These are phyloP conservation scores for Epistrophella euchroma DNA, from an alignment of 2,888 invertebrate species.

Conservation along the genomic window DNA sequence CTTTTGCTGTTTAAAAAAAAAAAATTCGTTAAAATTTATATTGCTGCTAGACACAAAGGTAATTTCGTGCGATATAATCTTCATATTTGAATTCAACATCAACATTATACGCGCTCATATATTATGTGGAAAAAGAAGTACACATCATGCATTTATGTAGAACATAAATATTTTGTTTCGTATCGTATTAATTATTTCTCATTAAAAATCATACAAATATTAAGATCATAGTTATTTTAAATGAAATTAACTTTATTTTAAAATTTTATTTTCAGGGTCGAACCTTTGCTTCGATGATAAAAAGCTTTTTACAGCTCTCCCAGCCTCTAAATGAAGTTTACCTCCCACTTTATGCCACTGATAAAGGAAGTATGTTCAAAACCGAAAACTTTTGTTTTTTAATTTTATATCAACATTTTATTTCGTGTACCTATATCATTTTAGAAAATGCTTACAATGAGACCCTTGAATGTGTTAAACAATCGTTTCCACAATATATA, in stretches of 20 bases:
- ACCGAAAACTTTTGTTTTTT: neutral
- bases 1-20: too few species aligned
- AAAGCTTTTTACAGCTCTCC: conserved; percentile 87
- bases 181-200: too few species aligned
- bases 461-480: conserved; percentile 88
- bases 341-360: conserved; percentile 89
- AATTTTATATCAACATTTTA: neutral
- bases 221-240: too few species aligned
- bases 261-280: conserved; percentile 88
- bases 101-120: too few species aligned
- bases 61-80: too few species aligned
- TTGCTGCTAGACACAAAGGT: too few species aligned
- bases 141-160: too few species aligned
- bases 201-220: too few species aligned
- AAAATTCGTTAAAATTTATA: too few species aligned
- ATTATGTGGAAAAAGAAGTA: too few species aligned
- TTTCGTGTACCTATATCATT: neutral
- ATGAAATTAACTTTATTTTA: neutral
- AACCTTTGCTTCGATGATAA: conserved; percentile 90
- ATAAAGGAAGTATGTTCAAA: conserved; percentile 86
- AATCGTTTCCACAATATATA: conserved; percentile 92
- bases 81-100: too few species aligned
- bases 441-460: conserved; percentile 88
- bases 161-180: too few species aligned
- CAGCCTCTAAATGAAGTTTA: conserved; percentile 88